Base-by-base conservation (phyloP, 1,140 invertebrate species). In the Ooceraea biroi region DNA sequence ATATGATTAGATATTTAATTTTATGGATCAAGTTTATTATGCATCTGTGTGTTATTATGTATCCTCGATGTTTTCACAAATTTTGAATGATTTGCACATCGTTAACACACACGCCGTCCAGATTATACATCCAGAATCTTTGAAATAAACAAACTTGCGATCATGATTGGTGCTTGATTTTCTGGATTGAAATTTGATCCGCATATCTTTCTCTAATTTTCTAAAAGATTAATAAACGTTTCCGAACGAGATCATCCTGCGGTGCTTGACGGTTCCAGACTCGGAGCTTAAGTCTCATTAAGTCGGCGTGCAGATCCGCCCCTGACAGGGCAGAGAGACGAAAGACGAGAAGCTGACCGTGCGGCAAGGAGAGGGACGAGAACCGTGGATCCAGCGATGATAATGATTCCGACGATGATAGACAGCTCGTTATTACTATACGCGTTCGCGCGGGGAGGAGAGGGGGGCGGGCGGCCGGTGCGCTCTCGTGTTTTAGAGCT, bases 391-490 rank as follows among this genome's bases (percentile, higher is more conserved):
- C 83, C 82, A 76, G 87, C 85, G 87, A 92, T 91, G 86, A 92
- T 92, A 91, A 92, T 92, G 91, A 91, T 92, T 86, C 86, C 78
- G 84, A 89, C 88, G 90, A 92, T 93, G 90, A 92, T 91, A 89
- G 90, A 80, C 76, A 65, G 76, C 76, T 80, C 76, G 76, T 80
- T 80, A 80, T 80, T 80, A 71, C 65, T 80, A 58, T 71, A 80
- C 65, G 76, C 76, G 65, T 46, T 80, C 76, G 41, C 65, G 65
- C 46, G 57, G 19, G 30, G 48, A 19, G 60, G 0, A n/a, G 22
- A 44, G 44, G 57, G 50, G 22, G 58, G 57, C 52, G 73, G 58
- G 84, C 73, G 77, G 63, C 66, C 41, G 83, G 82, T 83, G 85
- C 77, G 89, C 91, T 91, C 87, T 91, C 87, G 83, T 89, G 86